A percentile compares a stretch with the other conserved stretches of the same genome.
These are phyloP conservation scores for Neolamprologus fasciatus DNA, from an alignment of 2,113 vertebrate species.

Conservation along the genomic window DNA sequence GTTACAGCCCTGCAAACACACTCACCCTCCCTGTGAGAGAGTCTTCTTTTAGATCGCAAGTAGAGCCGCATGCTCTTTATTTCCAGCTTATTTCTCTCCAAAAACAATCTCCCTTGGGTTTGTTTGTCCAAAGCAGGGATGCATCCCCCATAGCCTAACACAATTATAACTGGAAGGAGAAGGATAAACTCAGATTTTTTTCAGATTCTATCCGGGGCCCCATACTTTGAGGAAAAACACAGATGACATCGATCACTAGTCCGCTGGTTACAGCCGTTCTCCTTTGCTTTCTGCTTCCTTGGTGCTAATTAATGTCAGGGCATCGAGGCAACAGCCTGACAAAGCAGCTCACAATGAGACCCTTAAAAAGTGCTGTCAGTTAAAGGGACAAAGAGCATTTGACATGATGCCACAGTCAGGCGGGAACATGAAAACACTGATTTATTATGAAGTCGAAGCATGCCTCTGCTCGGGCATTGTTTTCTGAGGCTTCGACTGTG, in stretches of 20 bases:
- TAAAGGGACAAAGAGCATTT: constrained; percentile 17
- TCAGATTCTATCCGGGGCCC: background rate
- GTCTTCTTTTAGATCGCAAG: background rate
- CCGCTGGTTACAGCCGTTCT: background rate
- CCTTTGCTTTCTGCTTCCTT: background rate
- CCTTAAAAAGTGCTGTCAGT: background rate
- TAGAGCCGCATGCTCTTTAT: background rate
- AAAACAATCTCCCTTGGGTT: background rate
- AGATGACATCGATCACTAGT: background rate
- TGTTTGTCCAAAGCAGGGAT: background rate
- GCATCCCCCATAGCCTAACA: background rate
- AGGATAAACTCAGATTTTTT: background rate
- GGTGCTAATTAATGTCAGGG: background rate
- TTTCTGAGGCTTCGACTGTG: constrained; percentile 23
- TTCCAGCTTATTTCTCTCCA: background rate
- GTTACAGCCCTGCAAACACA: background rate
- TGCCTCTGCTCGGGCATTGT: constrained; percentile 47
- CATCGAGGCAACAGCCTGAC: background rate
- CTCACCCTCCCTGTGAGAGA: background rate
- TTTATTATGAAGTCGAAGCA: constrained; percentile 31
- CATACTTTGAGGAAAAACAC: background rate
- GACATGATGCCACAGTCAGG: background rate
- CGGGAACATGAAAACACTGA: constrained; percentile 2
- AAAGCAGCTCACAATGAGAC: background rate
- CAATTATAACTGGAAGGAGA: constrained; percentile 8